These are phyloP conservation scores for Triops cancriformis DNA, from an alignment of 1,140 invertebrate species.

Conservation along the genomic window DNA sequence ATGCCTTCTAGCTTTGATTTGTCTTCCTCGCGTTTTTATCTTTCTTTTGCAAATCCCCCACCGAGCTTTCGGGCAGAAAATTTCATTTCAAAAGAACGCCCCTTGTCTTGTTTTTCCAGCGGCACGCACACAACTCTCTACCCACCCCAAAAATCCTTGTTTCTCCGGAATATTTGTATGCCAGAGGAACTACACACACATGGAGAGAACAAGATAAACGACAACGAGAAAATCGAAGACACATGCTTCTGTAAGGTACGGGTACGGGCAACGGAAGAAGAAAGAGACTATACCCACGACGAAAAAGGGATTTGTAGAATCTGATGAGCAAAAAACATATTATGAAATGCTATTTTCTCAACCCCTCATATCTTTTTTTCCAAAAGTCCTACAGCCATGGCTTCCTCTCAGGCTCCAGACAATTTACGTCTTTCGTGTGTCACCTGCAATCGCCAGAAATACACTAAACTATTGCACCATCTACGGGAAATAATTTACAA, in stretches of 20 bases:
- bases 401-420: no score
- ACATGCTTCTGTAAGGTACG: not conserved
- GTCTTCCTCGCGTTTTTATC: not conserved
- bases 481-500: no score
- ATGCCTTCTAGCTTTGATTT: not conserved
- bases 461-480: no score
- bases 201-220: not conserved
- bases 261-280: not conserved
- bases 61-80: not conserved
- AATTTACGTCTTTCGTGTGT: no score
- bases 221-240: constrained; percentile 13
- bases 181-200: not conserved
- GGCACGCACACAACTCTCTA: not conserved
- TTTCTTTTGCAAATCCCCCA: no score
- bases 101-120: not conserved
- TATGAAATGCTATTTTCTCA: not conserved
- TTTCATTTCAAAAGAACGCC: not conserved
- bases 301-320: not conserved
- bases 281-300: not conserved
- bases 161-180: not conserved
- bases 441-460: no score
- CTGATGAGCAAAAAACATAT: not conserved
- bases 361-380: no score
- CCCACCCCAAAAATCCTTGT: not conserved
- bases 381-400: no score